phyloP scores from a whole-genome alignment of 92 coral and sea anemone species.

The Palythoa caribaeorum region DNA sequence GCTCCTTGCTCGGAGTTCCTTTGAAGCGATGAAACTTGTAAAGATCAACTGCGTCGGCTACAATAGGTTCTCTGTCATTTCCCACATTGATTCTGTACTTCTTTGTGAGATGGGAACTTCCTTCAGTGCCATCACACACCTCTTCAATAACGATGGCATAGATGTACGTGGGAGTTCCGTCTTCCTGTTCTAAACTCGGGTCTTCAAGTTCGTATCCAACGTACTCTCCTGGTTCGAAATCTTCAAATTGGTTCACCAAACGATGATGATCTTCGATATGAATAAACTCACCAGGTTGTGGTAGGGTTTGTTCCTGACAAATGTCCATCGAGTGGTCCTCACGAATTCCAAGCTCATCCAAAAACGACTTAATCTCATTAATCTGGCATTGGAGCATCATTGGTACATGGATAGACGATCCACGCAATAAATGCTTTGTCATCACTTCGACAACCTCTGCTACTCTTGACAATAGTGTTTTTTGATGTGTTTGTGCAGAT shows the following conservation, averaged over 20 bases:
- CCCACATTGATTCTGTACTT: slow-evolving; percentile 73
- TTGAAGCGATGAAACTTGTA: slow-evolving; percentile 71
- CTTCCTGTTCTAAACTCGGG: slow-evolving; percentile 70
- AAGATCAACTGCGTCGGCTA: slow-evolving; percentile 63
- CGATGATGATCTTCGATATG: slow-evolving; percentile 73
- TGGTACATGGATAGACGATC: slow-evolving; percentile 51
- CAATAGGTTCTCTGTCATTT: slow-evolving; percentile 44
- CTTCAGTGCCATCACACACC: slow-evolving; percentile 16
- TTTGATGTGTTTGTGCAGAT: slow-evolving; percentile 4
- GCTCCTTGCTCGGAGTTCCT: slow-evolving; percentile 35
- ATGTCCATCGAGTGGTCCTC: slow-evolving; percentile 54
- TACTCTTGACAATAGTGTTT: slow-evolving; percentile 16
- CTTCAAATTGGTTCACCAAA: slow-evolving; percentile 60
- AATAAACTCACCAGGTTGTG: slow-evolving; percentile 70
- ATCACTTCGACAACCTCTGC: slow-evolving; percentile 55
- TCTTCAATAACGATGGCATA: slow-evolving; percentile 79
- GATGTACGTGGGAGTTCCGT: slow-evolving; percentile 75
- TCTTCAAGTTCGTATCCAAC: slow-evolving; percentile 86
- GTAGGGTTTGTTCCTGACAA: slow-evolving; percentile 30
- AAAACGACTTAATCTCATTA: slow-evolving; percentile 45
- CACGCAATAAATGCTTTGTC: slow-evolving; percentile 50
- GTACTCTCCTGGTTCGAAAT: slow-evolving; percentile 74
- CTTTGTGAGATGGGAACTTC: not conserved
- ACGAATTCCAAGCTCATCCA: slow-evolving; percentile 62
- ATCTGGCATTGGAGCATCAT: slow-evolving; percentile 50